Percentiles rank a stretch among this genome's conserved stretches.
phyloP scores from a whole-genome alignment of 2,113 vertebrate species.

The Jacana jacana region DNA sequence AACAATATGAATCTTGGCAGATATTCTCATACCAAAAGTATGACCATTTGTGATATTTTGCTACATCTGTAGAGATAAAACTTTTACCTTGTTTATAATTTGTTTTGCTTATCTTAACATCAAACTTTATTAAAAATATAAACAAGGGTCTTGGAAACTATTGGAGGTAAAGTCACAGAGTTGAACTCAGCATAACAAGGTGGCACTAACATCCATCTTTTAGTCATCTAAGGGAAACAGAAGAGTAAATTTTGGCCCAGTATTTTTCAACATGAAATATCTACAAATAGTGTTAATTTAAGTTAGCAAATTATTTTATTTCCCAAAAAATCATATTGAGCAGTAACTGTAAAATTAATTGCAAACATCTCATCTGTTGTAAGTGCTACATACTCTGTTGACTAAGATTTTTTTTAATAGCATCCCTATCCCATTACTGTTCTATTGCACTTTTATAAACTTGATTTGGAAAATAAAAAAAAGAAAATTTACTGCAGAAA shows the following conservation, averaged over 20 bases:
- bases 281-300: not conserved
- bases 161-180: not conserved
- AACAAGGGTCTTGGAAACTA: not conserved
- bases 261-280: not conserved
- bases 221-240: not conserved
- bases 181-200: not conserved
- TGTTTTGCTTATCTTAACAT: not conserved
- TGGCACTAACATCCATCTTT: not conserved
- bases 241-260: not conserved
- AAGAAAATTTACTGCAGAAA: conserved; percentile 27
- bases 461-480: conserved; percentile 37
- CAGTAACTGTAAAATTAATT: conserved; percentile 33
- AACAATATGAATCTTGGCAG: not conserved
- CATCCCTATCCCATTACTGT: conserved; percentile 6
- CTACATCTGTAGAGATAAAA: not conserved
- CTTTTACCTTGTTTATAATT: not conserved
- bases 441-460: conserved; percentile 6
- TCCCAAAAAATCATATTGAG: conserved; percentile 2
- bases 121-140: not conserved
- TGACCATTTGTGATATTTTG: not conserved
- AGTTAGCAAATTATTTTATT: conserved; percentile 33
- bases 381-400: not conserved
- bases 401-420: not conserved
- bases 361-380: conserved; percentile 12
- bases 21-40: not conserved